A percentile compares a stretch with the other conserved stretches of the same genome.
phyloP scores from a whole-genome alignment of 2,797 vertebrate species.

The Chrysocyon brachyurus region DNA sequence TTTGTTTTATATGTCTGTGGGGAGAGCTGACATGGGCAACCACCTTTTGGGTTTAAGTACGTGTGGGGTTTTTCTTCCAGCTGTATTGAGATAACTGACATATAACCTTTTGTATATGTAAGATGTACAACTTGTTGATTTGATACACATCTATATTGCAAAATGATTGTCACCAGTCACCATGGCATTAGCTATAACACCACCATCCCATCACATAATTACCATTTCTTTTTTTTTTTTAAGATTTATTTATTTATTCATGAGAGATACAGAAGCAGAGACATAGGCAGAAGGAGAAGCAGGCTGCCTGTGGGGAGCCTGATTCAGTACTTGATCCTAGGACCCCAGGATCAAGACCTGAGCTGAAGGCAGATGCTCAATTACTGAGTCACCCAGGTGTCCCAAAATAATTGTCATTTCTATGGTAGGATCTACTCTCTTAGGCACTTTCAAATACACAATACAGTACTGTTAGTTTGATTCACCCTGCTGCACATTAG shows the following conservation, averaged over 20 bases:
- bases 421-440: neutral
- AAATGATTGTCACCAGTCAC: neutral
- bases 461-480: neutral
- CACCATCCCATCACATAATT: neutral
- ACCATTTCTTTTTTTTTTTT: neutral
- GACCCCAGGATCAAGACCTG: too few relatives aligned
- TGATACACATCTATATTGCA: neutral
- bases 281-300: too few relatives aligned
- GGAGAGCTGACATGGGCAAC: neutral
- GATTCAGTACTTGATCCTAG: too few relatives aligned
- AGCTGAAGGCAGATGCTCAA: too few relatives aligned
- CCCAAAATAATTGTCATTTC: neutral
- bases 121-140: neutral
- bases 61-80: neutral
- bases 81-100: neutral
- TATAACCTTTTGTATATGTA: neutral
- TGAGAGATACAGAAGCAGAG: too few relatives aligned
- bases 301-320: too few relatives aligned
- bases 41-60: neutral
- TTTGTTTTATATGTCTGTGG: neutral
- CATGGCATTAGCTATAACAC: neutral
- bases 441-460: neutral
- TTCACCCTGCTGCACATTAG: neutral
- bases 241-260: too few relatives aligned
- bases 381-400: too few relatives aligned